Evolutionary conservation across 1,140 invertebrate genomes (phyloP).

Genomic region (Andricus grossulariae): DNA sequence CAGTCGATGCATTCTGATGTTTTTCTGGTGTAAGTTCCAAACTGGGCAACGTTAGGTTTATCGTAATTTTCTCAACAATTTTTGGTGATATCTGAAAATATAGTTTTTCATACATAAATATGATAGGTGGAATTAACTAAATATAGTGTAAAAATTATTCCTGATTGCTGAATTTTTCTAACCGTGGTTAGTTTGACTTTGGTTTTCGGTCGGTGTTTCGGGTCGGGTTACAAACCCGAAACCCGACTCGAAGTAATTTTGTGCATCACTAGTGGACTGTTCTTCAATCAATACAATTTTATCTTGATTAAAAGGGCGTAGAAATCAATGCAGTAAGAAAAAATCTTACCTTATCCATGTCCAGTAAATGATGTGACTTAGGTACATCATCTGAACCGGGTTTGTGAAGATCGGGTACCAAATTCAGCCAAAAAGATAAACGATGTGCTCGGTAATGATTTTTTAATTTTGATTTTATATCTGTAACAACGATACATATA

Average conservation of each 20-base stretch:
- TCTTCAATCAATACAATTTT: no score
- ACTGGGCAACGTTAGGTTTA: slow-evolving; percentile 63
- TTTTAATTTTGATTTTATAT: slow-evolving; percentile 91
- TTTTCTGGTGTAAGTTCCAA: slow-evolving; percentile 60
- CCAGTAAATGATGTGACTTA: slow-evolving; percentile 89
- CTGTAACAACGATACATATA: slow-evolving; percentile 70
- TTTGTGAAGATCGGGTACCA: slow-evolving; percentile 96
- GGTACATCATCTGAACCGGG: slow-evolving; percentile 91
- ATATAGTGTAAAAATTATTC: no score
- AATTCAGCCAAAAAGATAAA: slow-evolving; percentile 96
- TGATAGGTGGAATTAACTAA: no score
- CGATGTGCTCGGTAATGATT: slow-evolving; percentile 95
- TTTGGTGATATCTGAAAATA: slow-evolving; percentile 68
- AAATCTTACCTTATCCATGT: slow-evolving; percentile 80
- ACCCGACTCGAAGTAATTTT: no score
- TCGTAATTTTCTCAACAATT: slow-evolving; percentile 70
- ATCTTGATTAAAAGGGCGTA: no score
- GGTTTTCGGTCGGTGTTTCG: no score
- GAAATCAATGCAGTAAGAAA: no score
- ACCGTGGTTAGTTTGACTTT: no score
- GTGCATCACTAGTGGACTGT: no score
- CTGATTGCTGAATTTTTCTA: no score
- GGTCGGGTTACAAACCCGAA: no score
- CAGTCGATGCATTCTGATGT: slow-evolving; percentile 59
- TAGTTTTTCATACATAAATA: background rate